A percentile compares a stretch with the other conserved stretches of the same genome.
Conservation (phyloP, 2,888 invertebrate genomes). For the Alcis repandata region DNA sequence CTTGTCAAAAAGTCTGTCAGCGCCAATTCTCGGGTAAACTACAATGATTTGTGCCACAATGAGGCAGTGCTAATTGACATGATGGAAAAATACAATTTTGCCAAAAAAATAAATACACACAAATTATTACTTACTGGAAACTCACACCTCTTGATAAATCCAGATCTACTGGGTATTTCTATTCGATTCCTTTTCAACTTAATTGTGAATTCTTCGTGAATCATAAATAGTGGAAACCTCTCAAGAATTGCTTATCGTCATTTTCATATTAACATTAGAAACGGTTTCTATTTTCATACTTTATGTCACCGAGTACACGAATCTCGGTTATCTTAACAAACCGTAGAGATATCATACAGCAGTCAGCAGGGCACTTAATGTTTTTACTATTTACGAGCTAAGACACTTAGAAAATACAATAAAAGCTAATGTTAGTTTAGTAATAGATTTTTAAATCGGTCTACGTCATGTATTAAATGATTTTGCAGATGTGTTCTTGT, state of each 20-base stretch:
- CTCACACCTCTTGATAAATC: neutral
- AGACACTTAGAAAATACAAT: neutral
- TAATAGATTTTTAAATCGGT: neutral
- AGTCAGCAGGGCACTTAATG: neutral
- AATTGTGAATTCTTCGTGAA: neutral
- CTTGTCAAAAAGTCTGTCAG: no score
- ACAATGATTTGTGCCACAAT: no score
- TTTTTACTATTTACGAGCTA: slow-evolving; percentile 1
- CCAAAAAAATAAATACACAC: neutral
- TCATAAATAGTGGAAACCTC: neutral
- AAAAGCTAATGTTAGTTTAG: neutral
- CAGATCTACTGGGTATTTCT: neutral
- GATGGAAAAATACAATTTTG: no score
- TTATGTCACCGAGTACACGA: slow-evolving; percentile 6
- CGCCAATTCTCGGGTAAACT: no score
- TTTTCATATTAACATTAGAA: neutral
- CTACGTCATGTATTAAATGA: neutral
- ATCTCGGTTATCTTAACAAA: slow-evolving; percentile 8
- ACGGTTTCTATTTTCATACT: slow-evolving; percentile 7
- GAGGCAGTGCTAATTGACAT: no score
- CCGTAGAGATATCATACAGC: slow-evolving; percentile 8
- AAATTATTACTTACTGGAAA: neutral
- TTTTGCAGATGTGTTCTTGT: neutral
- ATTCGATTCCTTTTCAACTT: no score
- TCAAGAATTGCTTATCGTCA: neutral